Evolutionary conservation across 2,888 invertebrate species (phyloP), one percentile per base, ranked within the genome.

Genomic region (Papilio demoleus): DNA sequence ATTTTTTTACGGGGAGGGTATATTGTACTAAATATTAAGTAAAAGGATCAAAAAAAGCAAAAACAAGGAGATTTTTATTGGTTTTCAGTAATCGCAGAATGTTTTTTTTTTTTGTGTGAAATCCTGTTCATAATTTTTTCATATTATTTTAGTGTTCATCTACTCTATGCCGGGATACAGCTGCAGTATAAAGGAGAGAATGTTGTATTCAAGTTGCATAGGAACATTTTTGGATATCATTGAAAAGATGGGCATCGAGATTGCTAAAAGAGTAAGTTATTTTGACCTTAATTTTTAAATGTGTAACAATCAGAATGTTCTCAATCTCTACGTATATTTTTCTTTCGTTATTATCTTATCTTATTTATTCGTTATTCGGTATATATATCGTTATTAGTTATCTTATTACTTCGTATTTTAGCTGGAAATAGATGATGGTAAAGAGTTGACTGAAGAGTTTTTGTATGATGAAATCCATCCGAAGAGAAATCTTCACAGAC

Each of bases 121-220:
- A 3, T 53, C 24, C 8, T 53, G 31, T 53, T 27, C 4, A 65
- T 70, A 58, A 36, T 2, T 67, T 38, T 58, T 12, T 59, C 12
- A 6, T 19, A 36, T 60, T 68, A 69, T 93, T 94, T 67, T 92
- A 97, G 97, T 99, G 71, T 99, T 99, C 88, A 97, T 99, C 81
- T 99, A 99, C 91, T 98, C 99, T 9, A 98, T 99, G 97, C 99
- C 99, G 4, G 99, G 99, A 4, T 99, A 98, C 87, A 96, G 94
- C 72, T 98, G 98, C 86, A 96, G 98, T 72, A 98, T 99, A 77
- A 99, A 98, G 82, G 99, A 99, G 85, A 94, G 99, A 76, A 99
- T 99, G 99, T 93, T 99, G 84, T 99, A 99, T 88, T 99, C 99
- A 0, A 99, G 99, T 80, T 99, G 99, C 89, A 99, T 99, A 88